phyloP scores from a whole-genome alignment of 1,140 invertebrate genomes.

The Pseudobourletiella spinata region DNA sequence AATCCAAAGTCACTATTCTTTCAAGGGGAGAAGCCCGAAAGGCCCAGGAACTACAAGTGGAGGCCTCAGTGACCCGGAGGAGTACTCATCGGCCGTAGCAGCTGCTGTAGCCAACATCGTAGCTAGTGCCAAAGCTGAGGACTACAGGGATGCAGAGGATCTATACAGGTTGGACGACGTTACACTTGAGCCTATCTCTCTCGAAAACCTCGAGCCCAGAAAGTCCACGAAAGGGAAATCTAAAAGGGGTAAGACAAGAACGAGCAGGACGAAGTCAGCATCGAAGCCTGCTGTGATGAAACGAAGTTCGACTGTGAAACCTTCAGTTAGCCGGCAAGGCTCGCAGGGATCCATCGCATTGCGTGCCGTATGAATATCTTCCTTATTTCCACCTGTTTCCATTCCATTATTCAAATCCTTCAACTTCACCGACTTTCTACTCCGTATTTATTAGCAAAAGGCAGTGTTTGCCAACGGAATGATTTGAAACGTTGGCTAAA shows the following conservation, averaged over 20 bases:
- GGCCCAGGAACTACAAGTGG: too few species aligned
- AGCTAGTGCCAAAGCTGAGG: neutral
- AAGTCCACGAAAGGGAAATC: neutral
- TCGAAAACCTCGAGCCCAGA: neutral
- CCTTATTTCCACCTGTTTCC: neutral
- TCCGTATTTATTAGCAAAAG: too few species aligned
- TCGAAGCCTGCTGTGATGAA: neutral
- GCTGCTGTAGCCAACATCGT: conserved; percentile 4
- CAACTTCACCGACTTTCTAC: too few species aligned
- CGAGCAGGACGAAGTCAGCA: neutral
- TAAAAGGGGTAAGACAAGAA: neutral
- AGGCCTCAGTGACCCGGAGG: neutral
- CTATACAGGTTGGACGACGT: neutral
- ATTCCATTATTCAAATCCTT: too few species aligned
- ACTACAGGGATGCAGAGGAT: neutral
- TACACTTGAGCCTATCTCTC: neutral
- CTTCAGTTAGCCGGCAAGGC: neutral
- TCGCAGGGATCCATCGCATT: neutral
- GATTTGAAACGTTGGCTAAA: too few species aligned
- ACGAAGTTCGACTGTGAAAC: neutral
- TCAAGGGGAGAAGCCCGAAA: too few species aligned
- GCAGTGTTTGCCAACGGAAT: too few species aligned
- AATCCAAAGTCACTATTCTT: too few species aligned
- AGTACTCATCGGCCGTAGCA: conserved; percentile 5
- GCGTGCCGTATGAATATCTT: neutral